These are phyloP conservation scores for Trematocara nigrifrons DNA, from an alignment of 2,113 vertebrate species.

Conservation along the genomic window DNA sequence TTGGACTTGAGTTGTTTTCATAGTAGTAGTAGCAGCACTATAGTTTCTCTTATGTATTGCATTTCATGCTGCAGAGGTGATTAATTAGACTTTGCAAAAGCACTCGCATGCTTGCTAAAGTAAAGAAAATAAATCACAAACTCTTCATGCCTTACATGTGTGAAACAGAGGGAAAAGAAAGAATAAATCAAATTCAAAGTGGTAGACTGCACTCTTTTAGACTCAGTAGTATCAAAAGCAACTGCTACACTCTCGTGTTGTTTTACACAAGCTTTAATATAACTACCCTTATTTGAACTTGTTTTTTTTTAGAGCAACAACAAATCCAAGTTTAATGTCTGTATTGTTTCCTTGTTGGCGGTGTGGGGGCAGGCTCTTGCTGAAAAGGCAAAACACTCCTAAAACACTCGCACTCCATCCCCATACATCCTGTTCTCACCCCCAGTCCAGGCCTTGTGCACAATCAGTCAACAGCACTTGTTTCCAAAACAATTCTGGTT, in stretches of 20 bases:
- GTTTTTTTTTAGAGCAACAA: background rate
- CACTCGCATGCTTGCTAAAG: background rate
- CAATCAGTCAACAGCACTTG: background rate
- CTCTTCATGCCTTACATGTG: background rate
- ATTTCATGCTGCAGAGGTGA: background rate
- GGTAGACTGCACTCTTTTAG: background rate
- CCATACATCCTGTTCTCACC: background rate
- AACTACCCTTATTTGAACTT: background rate
- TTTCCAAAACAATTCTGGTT: background rate
- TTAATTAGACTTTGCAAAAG: background rate
- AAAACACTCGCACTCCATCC: background rate
- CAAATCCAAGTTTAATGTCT: background rate
- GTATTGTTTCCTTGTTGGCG: background rate
- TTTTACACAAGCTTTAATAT: background rate
- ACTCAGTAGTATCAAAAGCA: background rate
- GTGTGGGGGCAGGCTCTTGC: background rate
- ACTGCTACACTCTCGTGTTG: background rate
- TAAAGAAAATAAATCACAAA: background rate
- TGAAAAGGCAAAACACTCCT: background rate
- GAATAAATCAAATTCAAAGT: background rate
- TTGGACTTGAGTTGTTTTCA: background rate
- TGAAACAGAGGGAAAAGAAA: background rate
- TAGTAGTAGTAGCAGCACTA: background rate
- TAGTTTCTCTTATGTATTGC: background rate
- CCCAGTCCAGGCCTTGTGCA: background rate